phyloP scores from a whole-genome alignment of 2,797 vertebrate genomes.

The Acipenser transmontanus region DNA sequence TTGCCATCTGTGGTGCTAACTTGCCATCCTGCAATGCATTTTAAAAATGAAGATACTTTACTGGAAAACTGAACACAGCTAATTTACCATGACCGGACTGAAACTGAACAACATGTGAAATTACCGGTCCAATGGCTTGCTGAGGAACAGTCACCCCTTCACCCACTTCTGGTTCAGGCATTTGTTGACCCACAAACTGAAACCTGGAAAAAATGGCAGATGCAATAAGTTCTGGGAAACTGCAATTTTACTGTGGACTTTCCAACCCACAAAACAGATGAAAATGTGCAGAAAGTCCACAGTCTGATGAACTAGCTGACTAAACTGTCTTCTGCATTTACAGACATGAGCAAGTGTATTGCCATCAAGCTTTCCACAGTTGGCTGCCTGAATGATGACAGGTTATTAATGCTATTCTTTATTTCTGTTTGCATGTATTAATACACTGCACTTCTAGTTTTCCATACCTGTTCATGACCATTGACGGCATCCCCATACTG shows the following conservation, averaged over 20 bases:
- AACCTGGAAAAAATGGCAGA: conserved; percentile 57
- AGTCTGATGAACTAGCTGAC: too few relatives aligned
- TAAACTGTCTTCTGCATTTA: too few relatives aligned
- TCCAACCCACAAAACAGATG: neutral
- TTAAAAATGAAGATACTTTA: conserved; percentile 2
- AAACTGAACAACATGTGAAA: conserved; percentile 14
- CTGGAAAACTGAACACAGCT: conserved; percentile 37
- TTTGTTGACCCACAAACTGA: conserved; percentile 65
- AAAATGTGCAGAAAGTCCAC: too few relatives aligned
- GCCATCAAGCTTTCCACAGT: too few relatives aligned
- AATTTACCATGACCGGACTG: conserved; percentile 10
- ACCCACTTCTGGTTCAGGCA: conserved; percentile 50
- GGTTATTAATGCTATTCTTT: too few relatives aligned
- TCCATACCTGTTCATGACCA: conserved; percentile 91
- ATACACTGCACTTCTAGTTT: too few relatives aligned
- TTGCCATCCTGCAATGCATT: conserved; percentile 70
- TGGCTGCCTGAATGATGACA: too few relatives aligned
- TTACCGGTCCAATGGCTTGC: conserved; percentile 79
- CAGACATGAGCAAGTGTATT: too few relatives aligned
- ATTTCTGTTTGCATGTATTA: too few relatives aligned
- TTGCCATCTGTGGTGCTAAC: conserved; percentile 79
- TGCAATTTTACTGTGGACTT: too few relatives aligned
- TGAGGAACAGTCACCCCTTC: conserved; percentile 72
- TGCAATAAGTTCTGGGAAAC: neutral
- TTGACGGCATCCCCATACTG: conserved; percentile 88